Percentiles rank a stretch among this genome's conserved stretches.
phyloP scores from a whole-genome alignment of 2,113 vertebrate genomes.

The Xiphophorus couchianus region DNA sequence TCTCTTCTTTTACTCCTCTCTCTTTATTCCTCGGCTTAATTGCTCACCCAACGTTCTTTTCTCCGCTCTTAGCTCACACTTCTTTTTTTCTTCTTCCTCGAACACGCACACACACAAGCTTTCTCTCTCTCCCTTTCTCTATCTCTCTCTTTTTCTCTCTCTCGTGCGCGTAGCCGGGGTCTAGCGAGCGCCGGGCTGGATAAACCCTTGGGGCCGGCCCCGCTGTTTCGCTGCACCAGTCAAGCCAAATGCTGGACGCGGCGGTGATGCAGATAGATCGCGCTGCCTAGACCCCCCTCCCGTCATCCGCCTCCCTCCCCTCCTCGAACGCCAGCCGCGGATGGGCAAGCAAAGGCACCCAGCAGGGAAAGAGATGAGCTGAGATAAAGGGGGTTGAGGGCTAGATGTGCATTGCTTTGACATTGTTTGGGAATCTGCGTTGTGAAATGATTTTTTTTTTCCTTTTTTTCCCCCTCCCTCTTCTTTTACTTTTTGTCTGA shows the following conservation, averaged over 20 bases:
- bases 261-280: slow-evolving; percentile 90
- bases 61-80: slow-evolving; percentile 55
- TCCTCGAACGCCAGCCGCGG: slow-evolving; percentile 83
- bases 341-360: slow-evolving; percentile 49
- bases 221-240: slow-evolving; percentile 85
- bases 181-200: slow-evolving; percentile 43
- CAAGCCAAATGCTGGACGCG: slow-evolving; percentile 75
- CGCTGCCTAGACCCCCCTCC: slow-evolving; percentile 56
- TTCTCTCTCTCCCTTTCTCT: slow-evolving; percentile 8
- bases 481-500: slow-evolving; percentile 37
- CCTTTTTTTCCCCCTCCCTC: slow-evolving; percentile 17
- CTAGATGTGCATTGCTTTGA: slow-evolving; percentile 83
- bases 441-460: background rate
- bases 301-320: slow-evolving; percentile 74
- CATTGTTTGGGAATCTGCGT: slow-evolving; percentile 78
- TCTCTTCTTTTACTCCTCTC: slow-evolving; percentile 40
- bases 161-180: slow-evolving; percentile 38
- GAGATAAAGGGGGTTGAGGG: slow-evolving; percentile 79
- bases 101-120: slow-evolving; percentile 25
- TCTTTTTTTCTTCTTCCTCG: slow-evolving; percentile 11
- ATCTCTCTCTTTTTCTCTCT: slow-evolving; percentile 1
- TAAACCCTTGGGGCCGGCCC: slow-evolving; percentile 76
- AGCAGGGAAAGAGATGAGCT: slow-evolving; percentile 58
- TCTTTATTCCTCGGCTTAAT: slow-evolving; percentile 52
- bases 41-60: slow-evolving; percentile 61